Evolutionary conservation across 2,888 invertebrate genomes (phyloP).

Genomic region (Carpatolechia fugitivella): DNA sequence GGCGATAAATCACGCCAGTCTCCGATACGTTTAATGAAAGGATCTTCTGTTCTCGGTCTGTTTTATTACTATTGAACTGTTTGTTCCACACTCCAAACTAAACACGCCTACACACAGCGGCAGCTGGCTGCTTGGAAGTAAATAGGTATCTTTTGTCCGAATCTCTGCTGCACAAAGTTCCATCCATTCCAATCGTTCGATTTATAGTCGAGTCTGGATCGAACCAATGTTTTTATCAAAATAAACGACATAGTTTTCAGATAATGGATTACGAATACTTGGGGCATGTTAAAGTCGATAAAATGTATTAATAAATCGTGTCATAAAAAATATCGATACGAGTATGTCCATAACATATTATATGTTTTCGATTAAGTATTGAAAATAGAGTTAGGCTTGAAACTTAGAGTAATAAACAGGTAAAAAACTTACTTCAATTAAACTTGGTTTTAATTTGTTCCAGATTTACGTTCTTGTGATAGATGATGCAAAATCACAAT

Average conservation of each 20-base stretch:
- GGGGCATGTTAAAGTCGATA: neutral
- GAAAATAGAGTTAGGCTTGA: too few relatives aligned
- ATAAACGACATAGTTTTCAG: conserved; percentile 26
- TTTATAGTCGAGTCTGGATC: conserved; percentile 34
- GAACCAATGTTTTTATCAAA: conserved; percentile 36
- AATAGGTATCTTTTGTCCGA: conserved; percentile 33
- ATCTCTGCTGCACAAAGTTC: conserved; percentile 32
- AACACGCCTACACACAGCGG: neutral
- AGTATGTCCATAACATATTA: too few relatives aligned
- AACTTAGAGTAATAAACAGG: too few relatives aligned
- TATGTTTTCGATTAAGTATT: neutral
- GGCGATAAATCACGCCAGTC: conserved; percentile 69
- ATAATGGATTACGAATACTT: conserved; percentile 21
- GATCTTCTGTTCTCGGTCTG: conserved; percentile 54
- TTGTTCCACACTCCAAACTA: conserved; percentile 24
- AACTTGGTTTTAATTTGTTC: conserved; percentile 39
- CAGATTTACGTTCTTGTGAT: conserved; percentile 46
- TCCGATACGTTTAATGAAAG: conserved; percentile 74
- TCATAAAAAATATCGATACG: too few relatives aligned
- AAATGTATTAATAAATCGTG: neutral
- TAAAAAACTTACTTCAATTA: neutral
- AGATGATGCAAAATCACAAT: conserved; percentile 34
- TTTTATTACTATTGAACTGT: conserved; percentile 56
- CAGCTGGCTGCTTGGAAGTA: conserved; percentile 11
- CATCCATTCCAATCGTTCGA: conserved; percentile 33